Percentiles rank a stretch among this genome's conserved stretches.
Conservation (phyloP, 2,113 vertebrate genomes). For the Nettapus auritus region DNA sequence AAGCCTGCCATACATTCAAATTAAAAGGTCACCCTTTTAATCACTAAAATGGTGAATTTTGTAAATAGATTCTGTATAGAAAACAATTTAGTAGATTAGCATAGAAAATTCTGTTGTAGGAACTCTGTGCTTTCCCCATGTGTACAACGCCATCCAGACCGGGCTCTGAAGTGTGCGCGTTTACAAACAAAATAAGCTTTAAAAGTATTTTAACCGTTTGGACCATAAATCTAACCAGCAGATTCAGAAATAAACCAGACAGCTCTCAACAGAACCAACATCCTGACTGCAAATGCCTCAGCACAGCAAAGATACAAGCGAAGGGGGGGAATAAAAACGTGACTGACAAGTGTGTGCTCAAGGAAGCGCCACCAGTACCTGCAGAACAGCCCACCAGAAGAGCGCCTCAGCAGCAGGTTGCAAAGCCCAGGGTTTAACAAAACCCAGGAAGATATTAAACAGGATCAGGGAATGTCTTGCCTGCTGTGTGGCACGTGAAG, state of each 20-base stretch:
- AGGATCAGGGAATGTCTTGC: accelerated
- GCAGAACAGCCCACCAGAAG: too few relatives aligned
- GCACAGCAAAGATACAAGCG: not conserved
- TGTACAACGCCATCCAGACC: not conserved
- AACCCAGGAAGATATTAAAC: not conserved
- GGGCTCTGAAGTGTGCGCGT: not conserved
- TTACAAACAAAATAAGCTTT: slow-evolving; percentile 55
- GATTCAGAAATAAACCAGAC: slow-evolving; percentile 40
- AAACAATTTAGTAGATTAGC: slow-evolving; percentile 60
- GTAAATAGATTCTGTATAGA: slow-evolving; percentile 70
- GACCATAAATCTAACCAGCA: slow-evolving; percentile 74
- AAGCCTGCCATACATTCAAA: slow-evolving; percentile 46
- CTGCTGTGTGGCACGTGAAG: too few relatives aligned
- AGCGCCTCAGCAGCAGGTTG: accelerated
- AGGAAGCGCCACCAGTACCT: accelerated
- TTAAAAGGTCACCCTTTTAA: not conserved
- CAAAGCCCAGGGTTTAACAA: accelerated
- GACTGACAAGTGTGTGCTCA: not conserved
- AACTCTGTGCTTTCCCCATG: slow-evolving; percentile 1
- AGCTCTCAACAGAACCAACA: not conserved
- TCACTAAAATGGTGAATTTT: slow-evolving; percentile 50
- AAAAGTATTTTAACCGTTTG: slow-evolving; percentile 25
- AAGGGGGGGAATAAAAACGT: accelerated
- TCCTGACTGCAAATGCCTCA: not conserved
- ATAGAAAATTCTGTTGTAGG: slow-evolving; percentile 55